A percentile compares a stretch with the other conserved stretches of the same genome.
Evolutionary conservation across 2,113 vertebrate genomes (phyloP).

Genomic region (Ochotona princeps): DNA sequence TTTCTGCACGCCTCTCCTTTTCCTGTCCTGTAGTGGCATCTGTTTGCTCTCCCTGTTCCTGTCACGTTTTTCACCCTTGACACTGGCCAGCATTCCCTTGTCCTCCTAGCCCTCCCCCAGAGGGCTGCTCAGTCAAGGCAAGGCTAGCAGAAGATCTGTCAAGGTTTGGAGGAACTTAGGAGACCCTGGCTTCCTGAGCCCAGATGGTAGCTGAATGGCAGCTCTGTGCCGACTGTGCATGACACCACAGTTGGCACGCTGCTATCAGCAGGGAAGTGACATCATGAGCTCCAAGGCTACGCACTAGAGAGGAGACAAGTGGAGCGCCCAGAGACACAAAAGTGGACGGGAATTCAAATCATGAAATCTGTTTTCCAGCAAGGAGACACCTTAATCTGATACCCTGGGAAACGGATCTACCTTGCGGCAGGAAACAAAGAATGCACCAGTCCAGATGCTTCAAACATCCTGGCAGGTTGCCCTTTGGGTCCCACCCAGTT

Average conservation of each 20-base stretch:
- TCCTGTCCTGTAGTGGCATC: constrained; percentile 54
- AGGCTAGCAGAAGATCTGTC: constrained; percentile 76
- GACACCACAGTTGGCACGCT: constrained; percentile 54
- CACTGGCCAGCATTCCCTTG: constrained; percentile 51
- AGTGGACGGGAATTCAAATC: constrained; percentile 80
- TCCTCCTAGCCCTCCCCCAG: background rate
- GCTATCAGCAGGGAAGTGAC: constrained; percentile 61
- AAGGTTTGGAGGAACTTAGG: constrained; percentile 71
- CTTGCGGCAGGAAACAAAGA: constrained; percentile 78
- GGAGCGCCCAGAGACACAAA: constrained; percentile 74
- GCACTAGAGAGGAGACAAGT: constrained; percentile 17
- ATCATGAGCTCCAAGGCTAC: background rate
- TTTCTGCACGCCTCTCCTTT: constrained; percentile 56
- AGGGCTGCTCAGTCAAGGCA: constrained; percentile 24
- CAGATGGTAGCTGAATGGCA: constrained; percentile 75
- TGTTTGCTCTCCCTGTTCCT: constrained; percentile 53
- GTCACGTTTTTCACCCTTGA: constrained; percentile 55
- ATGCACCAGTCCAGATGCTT: constrained; percentile 73
- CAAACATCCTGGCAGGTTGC: constrained; percentile 75
- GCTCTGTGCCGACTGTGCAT: constrained; percentile 70
- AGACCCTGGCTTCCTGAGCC: constrained; percentile 71
- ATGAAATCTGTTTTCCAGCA: constrained; percentile 79
- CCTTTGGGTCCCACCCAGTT: constrained; percentile 77
- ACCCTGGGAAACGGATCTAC: constrained; percentile 79
- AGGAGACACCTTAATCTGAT: constrained; percentile 82